Conservation (phyloP, 1,140 invertebrate genomes). For the Penaeus chinensis region DNA sequence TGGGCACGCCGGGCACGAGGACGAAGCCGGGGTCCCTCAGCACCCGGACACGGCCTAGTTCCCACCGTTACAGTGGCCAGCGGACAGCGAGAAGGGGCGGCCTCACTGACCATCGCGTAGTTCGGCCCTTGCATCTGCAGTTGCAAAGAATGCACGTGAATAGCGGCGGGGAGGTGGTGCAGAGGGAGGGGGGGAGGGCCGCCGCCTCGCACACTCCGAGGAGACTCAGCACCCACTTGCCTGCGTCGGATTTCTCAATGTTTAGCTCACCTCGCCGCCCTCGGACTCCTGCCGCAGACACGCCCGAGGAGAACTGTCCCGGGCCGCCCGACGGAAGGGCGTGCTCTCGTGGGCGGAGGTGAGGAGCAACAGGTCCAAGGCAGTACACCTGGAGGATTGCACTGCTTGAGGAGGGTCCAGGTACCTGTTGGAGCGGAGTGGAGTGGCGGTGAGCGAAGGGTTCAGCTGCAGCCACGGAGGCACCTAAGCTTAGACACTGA, state of each 20-base stretch:
- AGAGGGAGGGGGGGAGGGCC: conserved; percentile 8
- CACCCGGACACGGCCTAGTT: conserved; percentile 10
- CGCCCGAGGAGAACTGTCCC: background rate
- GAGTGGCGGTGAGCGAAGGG: background rate
- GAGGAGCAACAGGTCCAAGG: background rate
- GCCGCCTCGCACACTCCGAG: conserved; percentile 14
- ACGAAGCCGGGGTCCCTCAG: background rate
- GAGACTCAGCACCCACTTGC: background rate
- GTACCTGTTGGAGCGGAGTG: background rate
- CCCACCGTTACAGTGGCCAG: conserved; percentile 47
- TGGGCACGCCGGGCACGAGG: conserved; percentile 1
- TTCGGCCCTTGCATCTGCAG: conserved; percentile 40
- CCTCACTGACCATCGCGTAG: conserved; percentile 34
- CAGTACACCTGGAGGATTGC: too few species aligned
- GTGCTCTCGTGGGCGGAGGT: background rate
- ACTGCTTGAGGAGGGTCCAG: background rate
- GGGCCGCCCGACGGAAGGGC: background rate
- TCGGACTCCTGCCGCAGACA: background rate
- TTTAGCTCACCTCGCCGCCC: conserved; percentile 2
- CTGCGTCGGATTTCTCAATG: conserved; percentile 20
- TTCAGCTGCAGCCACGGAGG: conserved; percentile 8
- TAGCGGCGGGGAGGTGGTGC: conserved; percentile 28
- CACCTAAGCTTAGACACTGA: conserved; percentile 32
- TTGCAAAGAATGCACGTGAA: conserved; percentile 44
- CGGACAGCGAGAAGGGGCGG: conserved; percentile 13